Conservation (phyloP, 1,140 invertebrate genomes). For the Cheumatopsyche charites region DNA sequence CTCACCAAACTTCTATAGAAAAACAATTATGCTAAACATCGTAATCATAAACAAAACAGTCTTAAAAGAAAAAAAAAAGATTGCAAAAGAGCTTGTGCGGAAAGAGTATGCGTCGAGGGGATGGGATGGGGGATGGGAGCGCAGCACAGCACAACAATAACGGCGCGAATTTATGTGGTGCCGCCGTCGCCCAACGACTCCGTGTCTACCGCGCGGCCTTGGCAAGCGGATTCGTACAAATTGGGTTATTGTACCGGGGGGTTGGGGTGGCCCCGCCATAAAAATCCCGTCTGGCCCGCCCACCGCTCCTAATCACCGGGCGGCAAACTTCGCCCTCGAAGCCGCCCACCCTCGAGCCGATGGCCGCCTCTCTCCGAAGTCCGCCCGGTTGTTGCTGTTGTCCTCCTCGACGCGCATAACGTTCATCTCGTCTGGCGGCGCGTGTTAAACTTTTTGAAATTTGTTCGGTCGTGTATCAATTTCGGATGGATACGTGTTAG, state of each 20-base stretch:
- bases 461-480: too few relatives aligned
- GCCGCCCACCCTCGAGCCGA: neutral
- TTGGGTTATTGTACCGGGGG: slow-evolving; percentile 49
- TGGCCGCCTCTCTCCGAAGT: neutral
- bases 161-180: slow-evolving; percentile 47
- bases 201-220: slow-evolving; percentile 46
- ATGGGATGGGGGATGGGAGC: too few relatives aligned
- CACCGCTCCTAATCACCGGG: neutral
- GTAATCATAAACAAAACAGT: slow-evolving; percentile 33
- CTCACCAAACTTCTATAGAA: too few relatives aligned
- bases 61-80: too few relatives aligned
- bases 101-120: neutral
- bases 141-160: slow-evolving; percentile 43
- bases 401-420: too few relatives aligned
- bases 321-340: slow-evolving; percentile 26
- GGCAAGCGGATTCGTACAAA: slow-evolving; percentile 48
- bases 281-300: neutral
- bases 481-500: too few relatives aligned
- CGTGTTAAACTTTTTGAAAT: slow-evolving; percentile 8
- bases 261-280: slow-evolving; percentile 20
- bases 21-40: slow-evolving; percentile 5
- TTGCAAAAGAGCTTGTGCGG: too few relatives aligned
- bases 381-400: too few relatives aligned
- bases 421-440: neutral
- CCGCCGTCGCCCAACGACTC: slow-evolving; percentile 37